Evolutionary conservation across 2,888 invertebrate genomes (phyloP).

Genomic region (Sphinx pinastri): DNA sequence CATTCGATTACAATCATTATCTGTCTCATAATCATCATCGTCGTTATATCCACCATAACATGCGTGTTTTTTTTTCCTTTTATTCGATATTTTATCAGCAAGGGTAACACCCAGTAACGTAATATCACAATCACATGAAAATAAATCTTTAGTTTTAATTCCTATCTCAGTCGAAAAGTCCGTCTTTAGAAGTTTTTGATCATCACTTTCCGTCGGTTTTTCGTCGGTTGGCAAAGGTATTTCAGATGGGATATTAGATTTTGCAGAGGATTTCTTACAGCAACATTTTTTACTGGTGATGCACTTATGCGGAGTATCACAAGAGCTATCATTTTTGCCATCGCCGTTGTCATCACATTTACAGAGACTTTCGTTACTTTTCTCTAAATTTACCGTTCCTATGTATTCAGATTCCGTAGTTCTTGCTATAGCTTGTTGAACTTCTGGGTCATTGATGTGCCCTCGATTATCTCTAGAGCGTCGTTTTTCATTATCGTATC

Average conservation of each 20-base stretch:
- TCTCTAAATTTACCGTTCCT: slow-evolving; percentile 64
- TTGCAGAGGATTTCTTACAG: slow-evolving; percentile 40
- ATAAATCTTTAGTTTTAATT: slow-evolving; percentile 27
- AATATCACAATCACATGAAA: slow-evolving; percentile 57
- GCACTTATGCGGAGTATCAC: slow-evolving; percentile 42
- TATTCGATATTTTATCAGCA: slow-evolving; percentile 43
- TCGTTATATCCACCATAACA: slow-evolving; percentile 27
- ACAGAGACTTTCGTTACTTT: slow-evolving; percentile 57
- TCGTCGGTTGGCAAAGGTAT: background rate
- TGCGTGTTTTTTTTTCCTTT: slow-evolving; percentile 29
- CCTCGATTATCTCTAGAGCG: background rate
- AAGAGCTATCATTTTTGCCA: slow-evolving; percentile 27
- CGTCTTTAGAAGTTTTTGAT: background rate
- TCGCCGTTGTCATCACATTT: slow-evolving; percentile 42
- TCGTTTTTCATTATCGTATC: background rate
- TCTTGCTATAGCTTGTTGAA: slow-evolving; percentile 34
- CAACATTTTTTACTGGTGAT: slow-evolving; percentile 45
- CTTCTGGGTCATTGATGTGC: slow-evolving; percentile 28
- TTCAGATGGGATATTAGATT: slow-evolving; percentile 9
- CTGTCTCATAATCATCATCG: slow-evolving; percentile 1
- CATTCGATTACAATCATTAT: slow-evolving; percentile 3
- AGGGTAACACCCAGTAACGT: slow-evolving; percentile 73
- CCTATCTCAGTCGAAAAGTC: background rate
- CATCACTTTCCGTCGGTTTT: background rate
- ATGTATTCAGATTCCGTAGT: slow-evolving; percentile 66